A percentile compares a stretch with the other conserved stretches of the same genome.
Conservation (phyloP, 2,888 invertebrate species). For the Synanthedon formicaeformis region DNA sequence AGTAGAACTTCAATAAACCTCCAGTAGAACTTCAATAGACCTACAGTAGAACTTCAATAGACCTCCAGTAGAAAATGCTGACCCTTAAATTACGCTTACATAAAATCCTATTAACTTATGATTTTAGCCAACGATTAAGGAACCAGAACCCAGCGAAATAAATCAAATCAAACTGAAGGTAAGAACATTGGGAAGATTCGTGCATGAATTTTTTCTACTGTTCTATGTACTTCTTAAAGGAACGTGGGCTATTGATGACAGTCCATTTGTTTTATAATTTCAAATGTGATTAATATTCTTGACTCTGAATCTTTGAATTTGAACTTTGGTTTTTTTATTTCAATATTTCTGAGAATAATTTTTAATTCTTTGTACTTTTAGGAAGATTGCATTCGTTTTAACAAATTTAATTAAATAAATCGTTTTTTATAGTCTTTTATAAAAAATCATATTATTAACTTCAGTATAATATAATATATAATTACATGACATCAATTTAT, state of each 20-base stretch:
- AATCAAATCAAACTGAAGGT: slow-evolving; percentile 60
- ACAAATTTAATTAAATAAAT: too few species aligned
- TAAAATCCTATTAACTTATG: slow-evolving; percentile 36
- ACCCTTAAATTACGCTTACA: slow-evolving; percentile 36
- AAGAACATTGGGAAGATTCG: slow-evolving; percentile 18
- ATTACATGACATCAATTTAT: too few species aligned
- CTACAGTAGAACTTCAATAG: not conserved
- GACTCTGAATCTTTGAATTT: not conserved
- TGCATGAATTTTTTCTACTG: not conserved
- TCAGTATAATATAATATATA: too few species aligned
- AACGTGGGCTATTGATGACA: not conserved
- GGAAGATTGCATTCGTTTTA: too few species aligned
- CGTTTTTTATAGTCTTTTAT: too few species aligned
- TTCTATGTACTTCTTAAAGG: not conserved
- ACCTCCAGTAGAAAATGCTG: not conserved
- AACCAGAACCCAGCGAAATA: slow-evolving; percentile 40
- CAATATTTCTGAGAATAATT: not conserved
- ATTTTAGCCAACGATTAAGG: slow-evolving; percentile 56
- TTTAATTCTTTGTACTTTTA: too few species aligned
- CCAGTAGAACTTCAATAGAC: too few species aligned
- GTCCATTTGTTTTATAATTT: not conserved
- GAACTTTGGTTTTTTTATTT: not conserved
- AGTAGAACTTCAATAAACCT: too few species aligned
- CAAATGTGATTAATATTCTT: not conserved
- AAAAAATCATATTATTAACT: too few species aligned